Base-by-base conservation (phyloP, 2,113 vertebrate species). In the Callospermophilus lateralis region DNA sequence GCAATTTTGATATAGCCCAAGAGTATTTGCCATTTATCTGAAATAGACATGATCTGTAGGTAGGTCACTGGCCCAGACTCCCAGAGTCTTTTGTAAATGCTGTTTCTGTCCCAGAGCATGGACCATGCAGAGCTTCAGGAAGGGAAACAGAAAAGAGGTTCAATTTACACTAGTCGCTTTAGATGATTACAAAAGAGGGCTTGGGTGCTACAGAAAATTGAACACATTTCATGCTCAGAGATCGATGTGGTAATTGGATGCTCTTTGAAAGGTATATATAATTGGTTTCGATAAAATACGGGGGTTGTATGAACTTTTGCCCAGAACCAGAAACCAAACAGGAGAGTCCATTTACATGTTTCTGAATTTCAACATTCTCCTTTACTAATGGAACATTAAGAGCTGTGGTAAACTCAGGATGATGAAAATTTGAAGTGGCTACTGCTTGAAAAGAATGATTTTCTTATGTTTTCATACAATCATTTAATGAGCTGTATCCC, bases 401-500 rank as follows among this genome's bases (percentile, higher is more conserved):
- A 88, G 80, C 87, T 95, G 95, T 90, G 96, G 95, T 97, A 97
- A 97, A 80, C 51, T 89, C 30, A 0, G 32, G 89, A 96, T 42
- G 65, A 87, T 79, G 70, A 92, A 94, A 84, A 78, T 58, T 72
- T 37, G 32, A 45, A 94, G 80, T 28, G 77, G 72, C 93, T 93
- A 95, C 94, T 32, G 39, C 86, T 89, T 42, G 80, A 55, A 87
- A 90, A 84, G 95, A 94, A 97, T 92, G 63, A 90, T 97, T 94
- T 96, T 97, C 93, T 94, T 92, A 73, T 92, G 72, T 97, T 92
- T 93, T 91, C 93, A 78, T 93, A 76, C 67, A 78, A 80, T 97
- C 4, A 2, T 39, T 97, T 96, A 97, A 96, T 94, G 93, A 97
- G 70, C 94, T 96, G 76, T 88, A 93, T 96, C 96, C 93, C 93